Evolutionary conservation across 2,797 vertebrate species (phyloP).

Genomic region (Arremon aurantiirostris): DNA sequence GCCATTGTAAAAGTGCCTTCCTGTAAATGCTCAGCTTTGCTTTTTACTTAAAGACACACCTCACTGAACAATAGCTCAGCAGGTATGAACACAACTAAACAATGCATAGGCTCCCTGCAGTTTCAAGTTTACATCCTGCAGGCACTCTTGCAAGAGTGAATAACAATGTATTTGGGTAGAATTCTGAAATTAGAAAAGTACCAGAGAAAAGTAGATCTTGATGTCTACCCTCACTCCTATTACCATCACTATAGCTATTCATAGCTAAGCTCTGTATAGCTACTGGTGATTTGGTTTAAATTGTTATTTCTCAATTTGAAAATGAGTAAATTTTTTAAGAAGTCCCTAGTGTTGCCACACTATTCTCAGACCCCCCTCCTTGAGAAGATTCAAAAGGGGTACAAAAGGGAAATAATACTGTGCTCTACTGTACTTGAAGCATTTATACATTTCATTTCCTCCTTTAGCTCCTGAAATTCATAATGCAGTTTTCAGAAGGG

Average conservation of each 20-base stretch:
- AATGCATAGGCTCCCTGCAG: neutral
- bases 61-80: slow-evolving; percentile 80
- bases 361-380: neutral
- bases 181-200: neutral
- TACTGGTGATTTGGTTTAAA: neutral
- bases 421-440: neutral
- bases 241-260: neutral
- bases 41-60: slow-evolving; percentile 75
- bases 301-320: neutral
- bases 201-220: neutral
- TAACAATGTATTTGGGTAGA: neutral
- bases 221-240: neutral
- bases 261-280: neutral
- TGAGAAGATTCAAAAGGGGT: neutral
- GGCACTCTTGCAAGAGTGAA: neutral
- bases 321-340: neutral
- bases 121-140: slow-evolving; percentile 36
- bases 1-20: slow-evolving; percentile 33
- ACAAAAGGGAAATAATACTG: neutral
- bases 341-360: neutral
- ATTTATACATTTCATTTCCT: neutral
- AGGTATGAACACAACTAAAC: slow-evolving; percentile 67
- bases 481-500: neutral
- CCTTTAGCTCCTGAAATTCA: neutral
- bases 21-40: slow-evolving; percentile 34